phyloP scores from a whole-genome alignment of 2,888 invertebrate species.

The Papilio protenor region DNA sequence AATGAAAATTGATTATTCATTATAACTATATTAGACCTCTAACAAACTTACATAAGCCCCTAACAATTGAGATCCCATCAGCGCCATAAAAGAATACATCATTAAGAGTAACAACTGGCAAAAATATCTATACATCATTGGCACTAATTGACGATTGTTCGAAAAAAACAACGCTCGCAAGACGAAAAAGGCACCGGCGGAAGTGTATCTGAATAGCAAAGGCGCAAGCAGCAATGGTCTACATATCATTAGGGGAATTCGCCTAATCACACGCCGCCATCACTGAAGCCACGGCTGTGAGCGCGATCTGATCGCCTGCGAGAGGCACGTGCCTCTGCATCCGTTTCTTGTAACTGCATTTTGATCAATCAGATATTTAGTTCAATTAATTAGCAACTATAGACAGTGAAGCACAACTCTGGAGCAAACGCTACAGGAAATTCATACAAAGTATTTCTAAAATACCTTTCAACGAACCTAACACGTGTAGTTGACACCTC shows the following conservation, averaged over 20 bases:
- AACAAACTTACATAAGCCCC: constrained; percentile 3
- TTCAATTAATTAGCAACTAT: neutral
- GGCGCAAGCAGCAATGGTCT: constrained; percentile 54
- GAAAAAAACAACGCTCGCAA: constrained; percentile 48
- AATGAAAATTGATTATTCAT: neutral
- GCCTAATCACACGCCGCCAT: constrained; percentile 55
- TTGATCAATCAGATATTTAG: constrained; percentile 23
- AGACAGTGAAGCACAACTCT: neutral
- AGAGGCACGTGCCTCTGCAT: constrained; percentile 55
- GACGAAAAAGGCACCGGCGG: constrained; percentile 69
- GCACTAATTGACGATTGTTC: constrained; percentile 65
- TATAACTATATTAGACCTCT: neutral
- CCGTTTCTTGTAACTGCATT: constrained; percentile 36
- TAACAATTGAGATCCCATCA: constrained; percentile 32
- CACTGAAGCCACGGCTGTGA: constrained; percentile 26
- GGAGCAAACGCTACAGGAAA: neutral
- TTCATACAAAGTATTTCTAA: neutral
- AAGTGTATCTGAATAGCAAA: constrained; percentile 60
- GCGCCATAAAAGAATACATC: constrained; percentile 54
- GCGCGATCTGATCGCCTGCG: constrained; percentile 54
- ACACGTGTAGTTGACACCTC: constrained; percentile 4
- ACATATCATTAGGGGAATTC: constrained; percentile 65
- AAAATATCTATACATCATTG: constrained; percentile 71
- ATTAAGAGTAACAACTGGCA: constrained; percentile 56
- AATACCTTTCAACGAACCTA: neutral